These are phyloP conservation scores for Crotophaga sulcirostris DNA, from an alignment of 2,113 vertebrate species.

Conservation along the genomic window DNA sequence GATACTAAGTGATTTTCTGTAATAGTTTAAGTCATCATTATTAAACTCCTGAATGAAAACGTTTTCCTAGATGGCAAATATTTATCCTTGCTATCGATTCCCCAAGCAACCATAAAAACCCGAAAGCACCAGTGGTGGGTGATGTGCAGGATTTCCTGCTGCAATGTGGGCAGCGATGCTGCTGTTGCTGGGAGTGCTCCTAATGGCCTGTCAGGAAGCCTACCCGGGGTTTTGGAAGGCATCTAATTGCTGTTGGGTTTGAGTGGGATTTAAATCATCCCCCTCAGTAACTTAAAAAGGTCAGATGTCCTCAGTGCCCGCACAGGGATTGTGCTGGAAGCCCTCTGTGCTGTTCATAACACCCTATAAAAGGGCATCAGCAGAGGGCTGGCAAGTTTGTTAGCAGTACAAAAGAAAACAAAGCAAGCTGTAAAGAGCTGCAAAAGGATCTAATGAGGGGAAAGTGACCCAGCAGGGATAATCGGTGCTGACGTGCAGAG, in stretches of 20 bases:
- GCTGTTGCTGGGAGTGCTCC: neutral
- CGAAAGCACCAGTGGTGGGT: neutral
- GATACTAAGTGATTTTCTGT: neutral
- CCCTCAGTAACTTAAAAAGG: neutral
- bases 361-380: neutral
- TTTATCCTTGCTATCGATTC: neutral
- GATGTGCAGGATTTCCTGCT: neutral
- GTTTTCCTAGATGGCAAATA: neutral
- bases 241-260: neutral
- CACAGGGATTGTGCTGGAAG: fast-evolving
- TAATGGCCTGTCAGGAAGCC: neutral
- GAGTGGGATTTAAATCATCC: neutral
- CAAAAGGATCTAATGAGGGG: neutral
- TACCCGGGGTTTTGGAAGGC: neutral
- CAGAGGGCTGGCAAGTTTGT: neutral
- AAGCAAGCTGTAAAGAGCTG: neutral
- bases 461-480: no score
- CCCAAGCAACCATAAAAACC: neutral
- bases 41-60: neutral
- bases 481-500: fast-evolving
- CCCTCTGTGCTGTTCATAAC: neutral
- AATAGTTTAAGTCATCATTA: neutral
- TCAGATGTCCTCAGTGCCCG: neutral
- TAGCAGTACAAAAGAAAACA: neutral
- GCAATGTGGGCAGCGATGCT: neutral